These are phyloP conservation scores for Gandaritis pyraliata DNA, from an alignment of 2,888 invertebrate genomes.

Conservation along the genomic window DNA sequence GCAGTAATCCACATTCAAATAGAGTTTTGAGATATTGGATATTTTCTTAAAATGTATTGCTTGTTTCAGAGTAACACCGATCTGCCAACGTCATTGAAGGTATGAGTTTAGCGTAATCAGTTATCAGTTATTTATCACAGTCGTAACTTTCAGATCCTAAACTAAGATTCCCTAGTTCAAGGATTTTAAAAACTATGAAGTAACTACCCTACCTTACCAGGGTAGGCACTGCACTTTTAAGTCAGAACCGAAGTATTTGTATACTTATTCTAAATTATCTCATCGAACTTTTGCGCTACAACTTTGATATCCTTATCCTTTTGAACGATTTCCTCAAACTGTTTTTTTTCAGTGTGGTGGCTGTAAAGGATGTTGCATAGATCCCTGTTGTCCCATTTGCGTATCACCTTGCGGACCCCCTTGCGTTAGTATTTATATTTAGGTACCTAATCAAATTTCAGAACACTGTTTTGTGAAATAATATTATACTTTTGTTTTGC, in stretches of 20 bases:
- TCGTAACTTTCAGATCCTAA: no score
- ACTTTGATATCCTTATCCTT: no score
- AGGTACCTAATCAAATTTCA: not conserved
- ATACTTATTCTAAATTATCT: no score
- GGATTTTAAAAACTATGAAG: no score
- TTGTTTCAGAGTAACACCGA: constrained; percentile 71
- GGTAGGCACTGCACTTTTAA: no score
- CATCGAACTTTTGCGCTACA: no score
- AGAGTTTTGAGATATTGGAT: not conserved
- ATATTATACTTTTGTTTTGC: constrained; percentile 26
- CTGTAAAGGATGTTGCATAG: constrained; percentile 52
- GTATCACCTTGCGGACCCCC: constrained; percentile 40
- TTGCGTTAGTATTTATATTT: constrained; percentile 43
- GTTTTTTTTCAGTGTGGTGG: constrained; percentile 57
- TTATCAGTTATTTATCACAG: no score
- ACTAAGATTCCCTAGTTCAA: no score
- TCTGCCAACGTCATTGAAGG: constrained; percentile 69
- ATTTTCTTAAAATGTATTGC: constrained; percentile 12
- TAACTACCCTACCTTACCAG: no score
- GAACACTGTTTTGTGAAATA: not conserved
- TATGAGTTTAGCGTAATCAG: constrained; percentile 38
- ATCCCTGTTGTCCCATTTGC: constrained; percentile 47
- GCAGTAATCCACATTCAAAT: constrained; percentile 14
- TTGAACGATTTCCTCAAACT: not conserved
- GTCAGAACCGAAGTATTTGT: not conserved